These are phyloP conservation scores for Leptinotarsa juncta DNA, from an alignment of 2,888 invertebrate genomes.

Conservation along the genomic window DNA sequence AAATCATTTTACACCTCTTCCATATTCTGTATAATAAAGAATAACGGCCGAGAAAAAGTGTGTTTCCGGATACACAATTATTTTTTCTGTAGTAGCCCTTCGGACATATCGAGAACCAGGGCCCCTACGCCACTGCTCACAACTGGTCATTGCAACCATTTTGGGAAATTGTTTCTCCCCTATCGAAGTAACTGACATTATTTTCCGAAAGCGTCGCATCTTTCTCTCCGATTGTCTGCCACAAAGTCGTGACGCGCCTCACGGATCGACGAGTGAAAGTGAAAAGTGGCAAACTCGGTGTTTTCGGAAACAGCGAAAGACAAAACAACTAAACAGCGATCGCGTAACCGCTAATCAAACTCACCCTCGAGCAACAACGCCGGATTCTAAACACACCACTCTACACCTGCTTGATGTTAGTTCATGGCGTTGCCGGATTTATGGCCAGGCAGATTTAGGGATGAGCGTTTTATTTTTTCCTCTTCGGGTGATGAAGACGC, in stretches of 20 bases:
- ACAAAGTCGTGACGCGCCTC: conserved; percentile 9
- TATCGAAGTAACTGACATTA: not conserved
- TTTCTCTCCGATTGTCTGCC: not conserved
- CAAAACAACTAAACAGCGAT: conserved; percentile 55
- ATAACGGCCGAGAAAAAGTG: too few species aligned
- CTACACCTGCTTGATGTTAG: conserved; percentile 60
- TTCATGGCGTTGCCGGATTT: conserved; percentile 38
- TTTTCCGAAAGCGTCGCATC: not conserved
- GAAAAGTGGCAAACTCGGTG: conserved; percentile 37
- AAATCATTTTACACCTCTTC: too few species aligned
- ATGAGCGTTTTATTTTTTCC: too few species aligned
- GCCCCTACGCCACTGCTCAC: too few species aligned
- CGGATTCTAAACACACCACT: conserved; percentile 60
- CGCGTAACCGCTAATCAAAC: conserved; percentile 62
- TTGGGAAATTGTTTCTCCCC: not conserved
- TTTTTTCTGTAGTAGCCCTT: too few species aligned
- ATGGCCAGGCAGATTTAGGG: not conserved
- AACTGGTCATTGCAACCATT: too few species aligned
- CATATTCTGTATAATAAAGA: too few species aligned
- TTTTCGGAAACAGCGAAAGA: conserved; percentile 44
- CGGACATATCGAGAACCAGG: too few species aligned
- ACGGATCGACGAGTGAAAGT: conserved; percentile 15
- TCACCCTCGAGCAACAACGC: conserved; percentile 60
- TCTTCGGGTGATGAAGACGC: too few species aligned
- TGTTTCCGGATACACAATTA: too few species aligned